Evolutionary conservation across 2,797 vertebrate genomes (phyloP).

Genomic region (Falco naumanni): DNA sequence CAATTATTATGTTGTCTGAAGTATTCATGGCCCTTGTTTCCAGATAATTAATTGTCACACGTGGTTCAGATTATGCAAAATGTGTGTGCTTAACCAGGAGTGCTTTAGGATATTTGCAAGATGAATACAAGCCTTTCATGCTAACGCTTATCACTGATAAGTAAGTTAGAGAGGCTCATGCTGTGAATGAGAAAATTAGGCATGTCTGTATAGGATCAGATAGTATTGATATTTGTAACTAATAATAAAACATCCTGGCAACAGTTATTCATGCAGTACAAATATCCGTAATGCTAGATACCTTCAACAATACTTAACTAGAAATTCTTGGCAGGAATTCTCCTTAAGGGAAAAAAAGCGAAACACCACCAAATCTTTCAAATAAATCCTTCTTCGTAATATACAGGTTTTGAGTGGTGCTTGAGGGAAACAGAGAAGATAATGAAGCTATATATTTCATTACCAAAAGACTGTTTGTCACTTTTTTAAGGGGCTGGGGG

Average conservation of each 20-base stretch:
- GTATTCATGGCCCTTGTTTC: constrained; percentile 15
- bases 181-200: background rate
- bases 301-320: background rate
- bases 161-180: background rate
- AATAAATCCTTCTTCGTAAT: background rate
- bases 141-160: background rate
- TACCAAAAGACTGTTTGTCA: background rate
- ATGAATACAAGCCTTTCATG: background rate
- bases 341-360: background rate
- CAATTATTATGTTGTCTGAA: background rate
- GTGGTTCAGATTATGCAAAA: background rate
- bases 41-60: constrained; percentile 36
- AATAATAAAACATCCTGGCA: background rate
- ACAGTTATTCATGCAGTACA: background rate
- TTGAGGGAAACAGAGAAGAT: background rate
- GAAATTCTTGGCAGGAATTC: background rate
- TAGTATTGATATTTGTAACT: background rate
- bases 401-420: background rate
- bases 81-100: background rate
- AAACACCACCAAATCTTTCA: background rate
- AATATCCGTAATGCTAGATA: background rate
- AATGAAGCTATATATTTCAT: background rate
- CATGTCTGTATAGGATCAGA: background rate
- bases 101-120: background rate
- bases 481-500: too few relatives aligned